phyloP scores from a whole-genome alignment of 2,888 invertebrate genomes.

The Metellina segmentata region DNA sequence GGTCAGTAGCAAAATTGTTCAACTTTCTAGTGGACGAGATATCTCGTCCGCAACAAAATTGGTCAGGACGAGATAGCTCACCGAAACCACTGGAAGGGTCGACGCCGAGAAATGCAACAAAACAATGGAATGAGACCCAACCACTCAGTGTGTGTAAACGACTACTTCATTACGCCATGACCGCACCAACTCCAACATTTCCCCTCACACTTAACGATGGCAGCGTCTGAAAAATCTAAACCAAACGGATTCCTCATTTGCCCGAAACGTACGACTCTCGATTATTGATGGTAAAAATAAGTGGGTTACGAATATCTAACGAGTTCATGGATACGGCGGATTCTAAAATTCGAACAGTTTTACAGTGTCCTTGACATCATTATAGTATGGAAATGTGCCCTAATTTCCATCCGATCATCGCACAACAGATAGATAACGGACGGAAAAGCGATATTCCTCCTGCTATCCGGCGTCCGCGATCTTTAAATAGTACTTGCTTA shows the following conservation, averaged over 20 bases:
- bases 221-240: neutral
- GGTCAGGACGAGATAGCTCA: neutral
- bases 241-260: neutral
- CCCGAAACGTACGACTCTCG: neutral
- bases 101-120: neutral
- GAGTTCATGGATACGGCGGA: conserved; percentile 57
- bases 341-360: conserved; percentile 32
- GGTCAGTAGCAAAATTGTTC: neutral
- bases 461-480: neutral
- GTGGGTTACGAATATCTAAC: conserved; percentile 34
- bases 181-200: neutral
- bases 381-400: conserved; percentile 47
- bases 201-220: neutral
- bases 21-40: no score
- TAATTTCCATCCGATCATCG: conserved; percentile 17
- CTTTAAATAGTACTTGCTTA: conserved; percentile 10
- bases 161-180: neutral
- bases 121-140: neutral
- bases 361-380: conserved; percentile 63
- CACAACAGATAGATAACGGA: neutral
- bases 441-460: neutral
- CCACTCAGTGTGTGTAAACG: neutral
- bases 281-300: conserved; percentile 21
- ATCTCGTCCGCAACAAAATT: neutral
- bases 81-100: neutral